Base-by-base conservation (phyloP, 2,888 invertebrate genomes). In the Pinctada fucata region DNA sequence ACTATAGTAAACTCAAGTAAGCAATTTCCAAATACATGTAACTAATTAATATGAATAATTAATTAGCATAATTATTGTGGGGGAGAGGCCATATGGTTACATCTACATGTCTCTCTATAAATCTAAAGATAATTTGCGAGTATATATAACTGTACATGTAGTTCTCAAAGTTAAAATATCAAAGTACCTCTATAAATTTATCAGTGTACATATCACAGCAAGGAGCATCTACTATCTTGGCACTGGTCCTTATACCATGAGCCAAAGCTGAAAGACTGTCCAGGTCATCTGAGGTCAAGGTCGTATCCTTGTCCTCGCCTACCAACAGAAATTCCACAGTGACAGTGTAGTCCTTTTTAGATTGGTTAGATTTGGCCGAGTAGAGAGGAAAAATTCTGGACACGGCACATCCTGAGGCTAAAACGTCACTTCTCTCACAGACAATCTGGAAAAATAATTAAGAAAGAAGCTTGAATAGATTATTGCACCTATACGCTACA, bases 151-250 rank as follows among this genome's bases (percentile, higher is more conserved):
- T 31, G 31, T 31, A 31, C 31, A 31, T 31, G 31, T 31, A 31
- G 0, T 31, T 31, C 31, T 31, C 31, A 3, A 68, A 3, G 67
- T 51, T n/a, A 51, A 69, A 13, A 45, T 65, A 3, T 76, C 10
- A 13, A 78, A 31, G 87, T 88, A 96, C 96, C 93, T 96, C 94
- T 58, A 97, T 93, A 88, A 97, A 96, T 82, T 94, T 94, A 90
- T 96, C 95, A 0, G 97, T 96, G 88, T 96, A 95, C 96, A 97
- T 96, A 86, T 96, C 95, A 89, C 95, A 96, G 91, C 96, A 96
- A 0, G 97, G 97, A 13, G 95, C 95, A 92, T 97, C 97, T 0
- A 97, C 96, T 85, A 97, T 96, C 85, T 95, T 94, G 0, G 97
- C 97, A 0, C 97, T 95, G 49, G 96, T 93, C 3, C 97, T 94